A percentile compares a stretch with the other conserved stretches of the same genome.
phyloP scores from a whole-genome alignment of 2,113 vertebrate genomes.

The Phalacrocorax brasilianus region DNA sequence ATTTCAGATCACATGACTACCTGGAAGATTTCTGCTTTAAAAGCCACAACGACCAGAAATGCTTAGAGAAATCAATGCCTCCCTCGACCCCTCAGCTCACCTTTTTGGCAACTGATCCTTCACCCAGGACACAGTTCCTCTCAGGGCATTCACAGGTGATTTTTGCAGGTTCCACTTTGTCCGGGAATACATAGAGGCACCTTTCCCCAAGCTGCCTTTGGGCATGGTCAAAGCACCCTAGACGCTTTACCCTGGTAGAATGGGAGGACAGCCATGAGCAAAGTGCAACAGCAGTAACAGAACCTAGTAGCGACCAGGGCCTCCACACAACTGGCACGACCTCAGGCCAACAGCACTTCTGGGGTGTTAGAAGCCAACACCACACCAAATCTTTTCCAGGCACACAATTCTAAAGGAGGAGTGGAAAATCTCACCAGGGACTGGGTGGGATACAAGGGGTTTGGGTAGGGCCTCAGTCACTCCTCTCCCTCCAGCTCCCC shows the following conservation, averaged over 20 bases:
- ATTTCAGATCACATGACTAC: constrained; percentile 10
- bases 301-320: background rate
- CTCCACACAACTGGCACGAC: background rate
- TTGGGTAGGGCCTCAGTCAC: background rate
- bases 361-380: background rate
- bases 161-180: constrained; percentile 90
- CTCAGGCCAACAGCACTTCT: background rate
- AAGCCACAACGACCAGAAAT: background rate
- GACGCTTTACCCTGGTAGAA: constrained; percentile 85
- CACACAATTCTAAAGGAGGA: background rate
- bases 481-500: background rate
- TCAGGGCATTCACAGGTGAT: constrained; percentile 94
- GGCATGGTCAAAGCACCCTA: constrained; percentile 97
- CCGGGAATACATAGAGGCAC: constrained; percentile 92
- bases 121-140: constrained; percentile 86
- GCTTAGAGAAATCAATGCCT: background rate
- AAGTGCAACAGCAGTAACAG: background rate
- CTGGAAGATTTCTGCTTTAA: constrained; percentile 7
- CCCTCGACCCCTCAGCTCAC: constrained; percentile 61
- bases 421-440: background rate
- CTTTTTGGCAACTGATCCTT: constrained; percentile 91
- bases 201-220: constrained; percentile 95
- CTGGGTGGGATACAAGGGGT: background rate
- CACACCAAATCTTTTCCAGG: background rate
- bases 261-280: background rate